Percentiles rank a stretch among this genome's conserved stretches.
These are phyloP conservation scores for Andricus grossulariae DNA, from an alignment of 1,140 invertebrate species.

Conservation along the genomic window DNA sequence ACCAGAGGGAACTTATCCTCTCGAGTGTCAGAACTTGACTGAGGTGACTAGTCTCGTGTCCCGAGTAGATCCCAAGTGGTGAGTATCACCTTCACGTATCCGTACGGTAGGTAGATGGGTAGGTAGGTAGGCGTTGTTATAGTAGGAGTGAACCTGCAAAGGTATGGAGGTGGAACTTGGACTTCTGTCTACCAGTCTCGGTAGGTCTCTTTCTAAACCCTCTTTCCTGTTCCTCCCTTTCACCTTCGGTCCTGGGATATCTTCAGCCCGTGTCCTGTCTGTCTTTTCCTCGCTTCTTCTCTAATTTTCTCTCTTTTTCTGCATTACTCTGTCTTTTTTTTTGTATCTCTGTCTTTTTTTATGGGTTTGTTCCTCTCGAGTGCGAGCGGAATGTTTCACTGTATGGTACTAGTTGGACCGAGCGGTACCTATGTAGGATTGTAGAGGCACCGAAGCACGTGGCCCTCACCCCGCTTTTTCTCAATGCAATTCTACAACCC, in stretches of 20 bases:
- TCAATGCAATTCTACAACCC: slow-evolving; percentile 44
- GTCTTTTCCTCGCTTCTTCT: slow-evolving; percentile 30
- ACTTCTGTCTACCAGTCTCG: slow-evolving; percentile 60
- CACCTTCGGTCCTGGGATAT: slow-evolving; percentile 23
- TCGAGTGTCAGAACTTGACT: slow-evolving; percentile 70
- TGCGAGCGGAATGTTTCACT: slow-evolving; percentile 35
- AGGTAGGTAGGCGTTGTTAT: slow-evolving; percentile 61
- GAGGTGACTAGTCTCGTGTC: slow-evolving; percentile 54
- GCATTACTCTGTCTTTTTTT: slow-evolving; percentile 18
- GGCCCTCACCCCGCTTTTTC: slow-evolving; percentile 62
- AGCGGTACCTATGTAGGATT: slow-evolving; percentile 64
- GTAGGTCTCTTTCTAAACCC: slow-evolving; percentile 55
- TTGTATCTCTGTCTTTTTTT: not conserved
- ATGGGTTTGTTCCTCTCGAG: too few relatives aligned
- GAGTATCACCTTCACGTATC: slow-evolving; percentile 62
- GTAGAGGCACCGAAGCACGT: slow-evolving; percentile 56
- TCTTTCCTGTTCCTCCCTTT: slow-evolving; percentile 43
- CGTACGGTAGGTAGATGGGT: slow-evolving; percentile 50
- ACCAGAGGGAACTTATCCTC: slow-evolving; percentile 53
- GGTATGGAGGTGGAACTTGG: slow-evolving; percentile 66
- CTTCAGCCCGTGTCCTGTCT: slow-evolving; percentile 18
- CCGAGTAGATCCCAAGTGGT: slow-evolving; percentile 58
- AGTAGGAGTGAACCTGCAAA: slow-evolving; percentile 69
- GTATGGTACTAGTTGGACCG: slow-evolving; percentile 55
- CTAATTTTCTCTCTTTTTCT: slow-evolving; percentile 32